Base-by-base conservation (phyloP, 2,888 invertebrate species). In the Azorinus chamasolen region DNA sequence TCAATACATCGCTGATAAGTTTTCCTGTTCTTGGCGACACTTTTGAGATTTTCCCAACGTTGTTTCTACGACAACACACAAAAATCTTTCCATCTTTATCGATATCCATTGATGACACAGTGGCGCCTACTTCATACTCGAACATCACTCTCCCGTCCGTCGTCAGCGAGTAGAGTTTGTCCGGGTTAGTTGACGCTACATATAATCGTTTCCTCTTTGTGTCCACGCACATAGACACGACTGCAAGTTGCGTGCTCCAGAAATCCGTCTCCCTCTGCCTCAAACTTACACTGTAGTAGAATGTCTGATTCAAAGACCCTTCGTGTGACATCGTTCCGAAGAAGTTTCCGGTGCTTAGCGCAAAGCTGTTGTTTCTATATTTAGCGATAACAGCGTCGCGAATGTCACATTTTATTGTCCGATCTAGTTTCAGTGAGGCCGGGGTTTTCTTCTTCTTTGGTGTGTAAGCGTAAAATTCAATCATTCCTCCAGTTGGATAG, bases 211-310 rank as follows among this genome's bases (percentile, higher is more conserved):
- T 68, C 48, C 45, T 66, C 39, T 68, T 71, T 16, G 45, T 41
- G 46, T 77, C 77, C 24, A 77, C 71, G 20, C 39, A 43, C 6
- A 72, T 48, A 10, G 63, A 61, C 14, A 57, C 71, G 5, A 68
- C 68, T 1, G 41, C 12, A 6, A 72, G 59, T 41, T 77, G 77
- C 20, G 77, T 77, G 6, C 61, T 55, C 77, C 77, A 71, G 45
- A 76, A 76, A 51, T 72, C 53, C 16, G 58, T 59, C 63, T 77
- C 77, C 24, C 53, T 57, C 41, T 22, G 39, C 16, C 71, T 51
- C 24, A 77, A 45, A 59, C 77, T 77, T 8, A 77, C 59, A 25
- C 77, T 77, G 55, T 77, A 77, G 24, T 68, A 72, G 48, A 77
- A 77, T 32, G 57, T 16, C 18, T 62, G 62, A 27, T 66, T 71